Conservation (phyloP, 2,797 vertebrate species). For the Chelon auratus region DNA sequence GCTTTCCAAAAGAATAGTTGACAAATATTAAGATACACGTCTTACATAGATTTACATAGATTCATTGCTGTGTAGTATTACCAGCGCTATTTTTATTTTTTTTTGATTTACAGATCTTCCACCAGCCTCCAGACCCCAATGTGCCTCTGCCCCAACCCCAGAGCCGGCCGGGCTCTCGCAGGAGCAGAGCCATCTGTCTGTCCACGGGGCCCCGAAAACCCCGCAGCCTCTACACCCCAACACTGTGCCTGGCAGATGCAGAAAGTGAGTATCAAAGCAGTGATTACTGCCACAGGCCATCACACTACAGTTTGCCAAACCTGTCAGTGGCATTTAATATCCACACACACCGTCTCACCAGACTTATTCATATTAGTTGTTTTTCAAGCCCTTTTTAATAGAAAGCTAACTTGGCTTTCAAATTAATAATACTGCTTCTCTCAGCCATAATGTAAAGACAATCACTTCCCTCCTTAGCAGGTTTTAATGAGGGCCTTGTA, state of each 20-base stretch:
- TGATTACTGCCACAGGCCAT: slow-evolving; percentile 24
- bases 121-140: slow-evolving; percentile 93
- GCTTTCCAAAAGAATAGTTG: background rate
- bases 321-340: slow-evolving; percentile 19
- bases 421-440: background rate
- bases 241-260: slow-evolving; percentile 93
- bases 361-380: too few relatives aligned
- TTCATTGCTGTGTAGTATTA: slow-evolving; percentile 7
- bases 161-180: slow-evolving; percentile 82
- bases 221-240: slow-evolving; percentile 88
- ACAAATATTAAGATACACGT: too few relatives aligned
- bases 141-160: slow-evolving; percentile 94
- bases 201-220: slow-evolving; percentile 92
- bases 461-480: slow-evolving; percentile 28
- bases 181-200: slow-evolving; percentile 93
- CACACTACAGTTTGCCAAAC: slow-evolving; percentile 2
- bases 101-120: slow-evolving; percentile 87
- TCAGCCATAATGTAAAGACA: background rate
- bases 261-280: slow-evolving; percentile 91
- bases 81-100: background rate
- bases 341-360: background rate
- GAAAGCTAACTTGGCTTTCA: background rate
- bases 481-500: slow-evolving; percentile 73
- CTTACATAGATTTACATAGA: background rate
- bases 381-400: background rate